Evolutionary conservation across 2,888 invertebrate genomes (phyloP), one percentile per base, ranked within the genome.

Genomic region (Drosophila ezoana): DNA sequence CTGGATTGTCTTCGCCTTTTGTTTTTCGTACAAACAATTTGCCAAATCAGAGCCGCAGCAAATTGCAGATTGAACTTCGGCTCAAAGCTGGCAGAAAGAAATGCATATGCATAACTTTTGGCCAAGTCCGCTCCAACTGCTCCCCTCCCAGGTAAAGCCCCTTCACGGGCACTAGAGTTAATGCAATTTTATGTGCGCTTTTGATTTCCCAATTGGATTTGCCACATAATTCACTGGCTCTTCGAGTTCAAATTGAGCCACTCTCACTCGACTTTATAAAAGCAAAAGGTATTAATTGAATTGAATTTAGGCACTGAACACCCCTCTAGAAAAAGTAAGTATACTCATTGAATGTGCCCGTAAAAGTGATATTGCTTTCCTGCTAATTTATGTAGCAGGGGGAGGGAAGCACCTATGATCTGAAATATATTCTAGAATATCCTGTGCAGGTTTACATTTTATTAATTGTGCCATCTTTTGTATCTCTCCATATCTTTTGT

Each of bases 181-280:
- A 77, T 75, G 80, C 77, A 72, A 83, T 83, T 82, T 72, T 65
- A 79, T 75, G 77, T 68, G 67, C 35, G 66, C 79, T 72, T 84
- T 84, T 83, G 84, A 81, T 84, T 81, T 79, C 77, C 84, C 77
- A 79, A 77, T 79, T 77, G 77, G 71, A 72, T 84, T 79, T 84
- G 72, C 68, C 56, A 56, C 60, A 72, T 73, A 77, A 79, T 72
- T 72, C 71, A 73, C 65, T 57, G 44, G 49, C 65, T 56, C 60
- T 63, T 51, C 48, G 28, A 54, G 53, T 35, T 53, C 47, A 43
- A 70, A 52, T 74, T 48, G 56, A 62, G 75, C 41, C 32, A 45
- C 44, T 65, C 51, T 23, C 37, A 44, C 28, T 28, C 14, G 14
- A 9, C 11, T 13, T 14, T 14, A 41, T 3, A 51, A n/a, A 54